Conservation (phyloP, 1,140 invertebrate genomes). For the Euschistus heros region DNA sequence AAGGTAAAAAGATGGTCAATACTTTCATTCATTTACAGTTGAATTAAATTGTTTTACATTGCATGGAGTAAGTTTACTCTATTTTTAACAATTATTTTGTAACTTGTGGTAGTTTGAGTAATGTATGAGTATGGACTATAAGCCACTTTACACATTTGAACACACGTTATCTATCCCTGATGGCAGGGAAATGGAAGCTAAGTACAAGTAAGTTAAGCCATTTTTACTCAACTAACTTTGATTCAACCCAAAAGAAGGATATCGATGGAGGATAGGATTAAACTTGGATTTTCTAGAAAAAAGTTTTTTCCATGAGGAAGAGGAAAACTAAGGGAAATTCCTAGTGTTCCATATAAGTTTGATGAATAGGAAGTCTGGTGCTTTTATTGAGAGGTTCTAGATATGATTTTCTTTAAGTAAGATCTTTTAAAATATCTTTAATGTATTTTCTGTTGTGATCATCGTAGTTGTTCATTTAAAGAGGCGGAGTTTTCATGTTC, state of each 20-base stretch:
- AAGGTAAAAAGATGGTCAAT: background rate
- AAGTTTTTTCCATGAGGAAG: constrained; percentile 43
- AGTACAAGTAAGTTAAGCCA: constrained; percentile 41
- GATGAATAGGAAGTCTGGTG: constrained; percentile 55
- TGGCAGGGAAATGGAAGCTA: constrained; percentile 39
- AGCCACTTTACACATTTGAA: too few relatives aligned
- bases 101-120: background rate
- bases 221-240: constrained; percentile 74
- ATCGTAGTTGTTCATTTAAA: too few relatives aligned
- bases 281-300: constrained; percentile 58
- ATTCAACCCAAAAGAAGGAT: constrained; percentile 49
- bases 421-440: constrained; percentile 21
- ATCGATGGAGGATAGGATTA: constrained; percentile 58
- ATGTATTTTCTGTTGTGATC: too few relatives aligned
- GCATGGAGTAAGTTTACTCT: background rate
- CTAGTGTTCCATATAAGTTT: constrained; percentile 42
- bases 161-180: too few relatives aligned
- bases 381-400: constrained; percentile 70
- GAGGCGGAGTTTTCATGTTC: too few relatives aligned
- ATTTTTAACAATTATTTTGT: constrained; percentile 2
- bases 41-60: background rate
- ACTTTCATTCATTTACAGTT: background rate
- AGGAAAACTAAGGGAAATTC: constrained; percentile 56
- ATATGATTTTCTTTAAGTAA: constrained; percentile 70
- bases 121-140: background rate